Evolutionary conservation across 2,888 invertebrate genomes (phyloP), one percentile per base, ranked within the genome.

Genomic region (Nemotelus pantherinus): DNA sequence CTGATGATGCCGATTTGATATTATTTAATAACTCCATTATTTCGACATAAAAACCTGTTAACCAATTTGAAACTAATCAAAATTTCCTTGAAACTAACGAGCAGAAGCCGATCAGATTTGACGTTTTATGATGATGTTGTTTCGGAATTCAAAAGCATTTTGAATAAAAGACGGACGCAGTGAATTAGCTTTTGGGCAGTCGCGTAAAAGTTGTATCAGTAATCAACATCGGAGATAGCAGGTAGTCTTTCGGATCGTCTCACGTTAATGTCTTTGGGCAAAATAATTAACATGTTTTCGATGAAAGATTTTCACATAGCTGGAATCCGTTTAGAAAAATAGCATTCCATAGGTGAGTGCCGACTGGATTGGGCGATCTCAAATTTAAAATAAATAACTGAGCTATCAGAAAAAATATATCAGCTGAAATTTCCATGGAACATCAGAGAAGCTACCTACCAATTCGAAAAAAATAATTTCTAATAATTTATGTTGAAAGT

Each of bases 11-110:
- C 43, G 55, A 43, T 25, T 25, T 55, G 70, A 70, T 47, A 55
- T 48, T 70, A 70, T 70, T 70, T 70, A 70, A 70, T 70, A 70
- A 55, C 70, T 70, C 70, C 70, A 55, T 70, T 70, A 55, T 55
- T 55, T 43, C 25, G 55, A 47, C 70, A 43, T 55, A 55, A 67
- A 68, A 70, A 53, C 70, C 70, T 70, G 55, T 55, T 55, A 43
- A 53, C 53, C 70, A 70, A 55, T 70, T 70, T 53, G 53, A 50
- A 50, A 50, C 48, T 50, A 68, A 68, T 70, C 53, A 53, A 70
- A 70, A 55, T 55, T 55, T 44, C 5, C 7, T 43, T 41, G 43
- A 41, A 60, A 25, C 25, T 25, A 25, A 25, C 25, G 25, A 25
- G 25, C 25, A 25, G 25, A 25, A 25, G 25, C 25, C 25, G 25